Evolutionary conservation across 2,113 vertebrate genomes (phyloP).

Genomic region (Nannobrachium achirus): DNA sequence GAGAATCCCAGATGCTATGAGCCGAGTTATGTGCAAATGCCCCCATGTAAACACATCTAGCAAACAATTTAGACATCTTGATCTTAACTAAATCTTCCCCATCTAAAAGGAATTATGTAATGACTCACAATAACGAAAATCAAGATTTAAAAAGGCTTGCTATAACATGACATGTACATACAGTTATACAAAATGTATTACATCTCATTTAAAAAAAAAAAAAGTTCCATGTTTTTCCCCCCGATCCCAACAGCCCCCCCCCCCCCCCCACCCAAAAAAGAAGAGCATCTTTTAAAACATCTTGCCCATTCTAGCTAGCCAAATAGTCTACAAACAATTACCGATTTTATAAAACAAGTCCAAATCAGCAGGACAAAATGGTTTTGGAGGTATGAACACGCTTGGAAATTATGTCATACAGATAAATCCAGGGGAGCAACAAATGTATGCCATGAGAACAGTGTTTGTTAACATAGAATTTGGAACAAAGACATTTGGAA

Average conservation of each 20-base stretch:
- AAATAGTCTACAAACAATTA: not conserved
- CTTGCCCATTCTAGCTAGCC: conserved; percentile 3
- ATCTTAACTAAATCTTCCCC: not conserved
- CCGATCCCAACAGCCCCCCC: not conserved
- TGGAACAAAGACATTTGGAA: conserved; percentile 5
- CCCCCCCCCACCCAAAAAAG: conserved; percentile 6
- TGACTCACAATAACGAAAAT: not conserved
- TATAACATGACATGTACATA: conserved; percentile 15
- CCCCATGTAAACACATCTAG: conserved; percentile 18
- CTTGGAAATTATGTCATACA: conserved; percentile 42
- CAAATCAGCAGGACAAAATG: not conserved
- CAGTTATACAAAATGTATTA: conserved; percentile 20
- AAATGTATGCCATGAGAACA: conserved; percentile 9
- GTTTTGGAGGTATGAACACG: conserved; percentile 16
- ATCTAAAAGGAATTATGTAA: not conserved
- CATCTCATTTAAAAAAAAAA: conserved; percentile 4
- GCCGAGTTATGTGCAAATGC: conserved; percentile 52
- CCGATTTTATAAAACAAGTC: conserved; percentile 21
- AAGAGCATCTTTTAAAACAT: conserved; percentile 41
- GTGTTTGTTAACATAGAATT: not conserved
- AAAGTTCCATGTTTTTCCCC: not conserved
- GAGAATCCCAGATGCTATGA: not conserved
- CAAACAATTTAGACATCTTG: conserved; percentile 4
- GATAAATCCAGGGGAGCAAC: conserved; percentile 19
- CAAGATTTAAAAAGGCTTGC: not conserved